phyloP scores from a whole-genome alignment of 2,797 vertebrate species.

The Rachycentron canadum region DNA sequence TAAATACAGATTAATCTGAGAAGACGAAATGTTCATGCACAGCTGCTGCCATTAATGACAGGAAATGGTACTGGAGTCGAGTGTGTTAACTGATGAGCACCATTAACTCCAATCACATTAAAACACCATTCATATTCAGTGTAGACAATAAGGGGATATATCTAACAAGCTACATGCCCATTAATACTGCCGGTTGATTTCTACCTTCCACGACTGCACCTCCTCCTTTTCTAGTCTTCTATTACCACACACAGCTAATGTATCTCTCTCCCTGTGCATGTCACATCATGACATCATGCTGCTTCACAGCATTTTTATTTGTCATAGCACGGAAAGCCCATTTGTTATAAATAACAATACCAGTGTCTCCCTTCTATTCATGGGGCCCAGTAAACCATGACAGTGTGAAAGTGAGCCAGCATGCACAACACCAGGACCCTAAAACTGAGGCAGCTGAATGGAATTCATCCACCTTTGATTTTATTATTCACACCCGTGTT shows the following conservation, averaged over 20 bases:
- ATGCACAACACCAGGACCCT: neutral
- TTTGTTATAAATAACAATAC: too few species aligned
- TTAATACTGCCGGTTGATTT: conserved; percentile 20
- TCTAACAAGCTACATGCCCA: conserved; percentile 13
- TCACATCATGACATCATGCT: conserved; percentile 23
- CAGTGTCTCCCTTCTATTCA: too few species aligned
- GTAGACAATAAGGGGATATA: conserved; percentile 14
- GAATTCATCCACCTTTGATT: neutral
- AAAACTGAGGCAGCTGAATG: neutral
- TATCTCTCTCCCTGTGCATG: conserved; percentile 29
- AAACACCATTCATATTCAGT: conserved; percentile 11
- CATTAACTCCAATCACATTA: conserved; percentile 14
- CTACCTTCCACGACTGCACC: conserved; percentile 28
- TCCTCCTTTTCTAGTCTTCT: conserved; percentile 44
- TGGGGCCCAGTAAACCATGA: neutral
- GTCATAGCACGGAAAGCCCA: neutral
- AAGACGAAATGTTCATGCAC: neutral
- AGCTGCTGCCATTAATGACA: neutral
- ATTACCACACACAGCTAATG: conserved; percentile 28
- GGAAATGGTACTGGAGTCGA: neutral
- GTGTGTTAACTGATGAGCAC: conserved; percentile 15
- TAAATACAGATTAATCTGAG: neutral
- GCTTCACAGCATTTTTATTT: conserved; percentile 18
- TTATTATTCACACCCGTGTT: neutral
- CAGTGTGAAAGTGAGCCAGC: neutral